A percentile compares a stretch with the other conserved stretches of the same genome.
Evolutionary conservation across 2,888 invertebrate species (phyloP).

Genomic region (Hirtodrosophila histrioides): DNA sequence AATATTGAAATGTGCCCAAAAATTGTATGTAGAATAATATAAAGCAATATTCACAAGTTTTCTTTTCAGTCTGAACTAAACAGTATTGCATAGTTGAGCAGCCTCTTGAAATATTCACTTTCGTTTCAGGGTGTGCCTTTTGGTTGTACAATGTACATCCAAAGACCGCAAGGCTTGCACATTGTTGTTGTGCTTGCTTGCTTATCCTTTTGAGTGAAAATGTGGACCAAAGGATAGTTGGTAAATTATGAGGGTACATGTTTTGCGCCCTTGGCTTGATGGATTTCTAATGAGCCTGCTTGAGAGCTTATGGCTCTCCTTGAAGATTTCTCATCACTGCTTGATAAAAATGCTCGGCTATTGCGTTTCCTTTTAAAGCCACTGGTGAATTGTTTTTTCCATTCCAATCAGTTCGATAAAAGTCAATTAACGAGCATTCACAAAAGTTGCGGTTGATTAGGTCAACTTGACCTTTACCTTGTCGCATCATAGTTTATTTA

Average conservation of each 20-base stretch:
- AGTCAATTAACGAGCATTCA: conserved; percentile 48
- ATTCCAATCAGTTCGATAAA: conserved; percentile 27
- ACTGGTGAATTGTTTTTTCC: conserved; percentile 13
- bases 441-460: conserved; percentile 51
- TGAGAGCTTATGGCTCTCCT: conserved; percentile 4
- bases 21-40: no score
- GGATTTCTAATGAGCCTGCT: conserved; percentile 42
- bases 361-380: conserved; percentile 1
- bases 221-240: conserved; percentile 15
- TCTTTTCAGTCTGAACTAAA: not conserved
- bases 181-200: conserved; percentile 18
- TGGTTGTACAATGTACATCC: not conserved
- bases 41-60: not conserved
- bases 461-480: conserved; percentile 70
- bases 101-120: not conserved
- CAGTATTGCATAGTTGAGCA: conserved; percentile 1
- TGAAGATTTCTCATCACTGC: not conserved
- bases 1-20: no score
- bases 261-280: conserved; percentile 23
- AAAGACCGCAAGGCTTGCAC: conserved; percentile 29
- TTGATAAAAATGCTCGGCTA: conserved; percentile 5
- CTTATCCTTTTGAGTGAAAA: conserved; percentile 20
- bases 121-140: conserved; percentile 36
- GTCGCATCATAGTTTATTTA: conserved; percentile 57
- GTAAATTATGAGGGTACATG: conserved; percentile 4